Evolutionary conservation across 1,140 invertebrate species (phyloP).

Genomic region (Diuraphis noxia): DNA sequence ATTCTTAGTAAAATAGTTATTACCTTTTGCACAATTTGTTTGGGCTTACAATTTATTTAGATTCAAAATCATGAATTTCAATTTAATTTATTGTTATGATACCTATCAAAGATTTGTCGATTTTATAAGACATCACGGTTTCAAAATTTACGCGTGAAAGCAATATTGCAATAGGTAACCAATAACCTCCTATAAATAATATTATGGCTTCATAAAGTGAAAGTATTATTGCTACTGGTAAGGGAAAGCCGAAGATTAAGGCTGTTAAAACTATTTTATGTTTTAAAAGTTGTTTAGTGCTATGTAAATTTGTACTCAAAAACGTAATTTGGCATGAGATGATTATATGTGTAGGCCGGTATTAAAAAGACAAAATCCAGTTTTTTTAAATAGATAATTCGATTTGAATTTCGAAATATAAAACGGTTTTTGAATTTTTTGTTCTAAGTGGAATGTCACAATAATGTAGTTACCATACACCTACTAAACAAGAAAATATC

Average conservation of each 20-base stretch:
- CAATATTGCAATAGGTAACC: neutral
- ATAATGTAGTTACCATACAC: neutral
- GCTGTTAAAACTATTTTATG: neutral
- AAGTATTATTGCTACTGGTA: neutral
- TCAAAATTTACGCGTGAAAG: neutral
- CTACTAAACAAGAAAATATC: neutral
- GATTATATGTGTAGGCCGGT: neutral
- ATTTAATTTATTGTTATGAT: neutral
- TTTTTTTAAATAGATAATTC: neutral
- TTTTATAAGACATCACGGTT: neutral
- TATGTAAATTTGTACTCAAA: neutral
- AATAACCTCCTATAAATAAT: neutral
- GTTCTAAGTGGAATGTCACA: neutral
- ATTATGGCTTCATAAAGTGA: neutral
- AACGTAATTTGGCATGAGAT: neutral
- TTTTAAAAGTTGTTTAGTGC: neutral
- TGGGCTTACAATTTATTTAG: neutral
- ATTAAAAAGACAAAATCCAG: neutral
- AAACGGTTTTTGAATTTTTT: neutral
- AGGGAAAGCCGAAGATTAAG: neutral
- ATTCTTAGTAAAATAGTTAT: neutral
- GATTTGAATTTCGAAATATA: neutral
- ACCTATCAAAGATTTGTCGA: neutral
- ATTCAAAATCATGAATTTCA: neutral
- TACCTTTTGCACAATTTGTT: neutral